A percentile compares a stretch with the other conserved stretches of the same genome.
phyloP scores from a whole-genome alignment of 2,888 invertebrate genomes.

The Pharmacophagus antenor region DNA sequence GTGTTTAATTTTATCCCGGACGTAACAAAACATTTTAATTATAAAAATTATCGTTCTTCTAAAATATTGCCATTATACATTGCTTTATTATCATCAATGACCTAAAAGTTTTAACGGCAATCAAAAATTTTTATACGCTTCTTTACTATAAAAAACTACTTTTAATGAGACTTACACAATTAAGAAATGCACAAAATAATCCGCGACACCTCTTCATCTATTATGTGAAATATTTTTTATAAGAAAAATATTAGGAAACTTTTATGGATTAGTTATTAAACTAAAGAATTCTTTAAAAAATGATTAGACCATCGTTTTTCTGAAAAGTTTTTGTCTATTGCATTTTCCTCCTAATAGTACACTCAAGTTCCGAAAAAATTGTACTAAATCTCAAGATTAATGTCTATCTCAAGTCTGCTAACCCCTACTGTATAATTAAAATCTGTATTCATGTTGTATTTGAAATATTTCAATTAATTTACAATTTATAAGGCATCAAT shows the following conservation, averaged over 20 bases:
- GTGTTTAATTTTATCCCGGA: conserved; percentile 16
- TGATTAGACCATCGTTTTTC: neutral
- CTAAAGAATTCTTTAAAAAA: neutral
- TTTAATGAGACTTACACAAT: neutral
- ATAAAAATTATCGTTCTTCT: neutral
- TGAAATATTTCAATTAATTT: neutral
- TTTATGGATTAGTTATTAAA: neutral
- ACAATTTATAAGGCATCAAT: neutral
- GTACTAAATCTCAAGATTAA: too few relatives aligned
- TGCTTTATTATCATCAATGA: conserved; percentile 24
- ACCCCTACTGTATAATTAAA: neutral
- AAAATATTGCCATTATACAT: conserved; percentile 15
- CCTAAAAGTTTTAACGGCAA: neutral
- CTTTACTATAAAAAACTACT: neutral
- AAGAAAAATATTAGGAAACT: neutral
- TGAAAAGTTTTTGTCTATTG: neutral
- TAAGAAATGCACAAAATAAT: neutral
- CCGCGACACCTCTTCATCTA: neutral
- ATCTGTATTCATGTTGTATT: neutral
- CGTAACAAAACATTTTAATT: neutral
- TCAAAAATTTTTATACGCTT: neutral
- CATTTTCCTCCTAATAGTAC: neutral
- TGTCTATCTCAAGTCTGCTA: too few relatives aligned
- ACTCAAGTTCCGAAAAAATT: neutral
- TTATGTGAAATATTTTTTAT: neutral